Base-by-base conservation (phyloP, 2,888 invertebrate genomes). In the Callosobruchus maculatus region DNA sequence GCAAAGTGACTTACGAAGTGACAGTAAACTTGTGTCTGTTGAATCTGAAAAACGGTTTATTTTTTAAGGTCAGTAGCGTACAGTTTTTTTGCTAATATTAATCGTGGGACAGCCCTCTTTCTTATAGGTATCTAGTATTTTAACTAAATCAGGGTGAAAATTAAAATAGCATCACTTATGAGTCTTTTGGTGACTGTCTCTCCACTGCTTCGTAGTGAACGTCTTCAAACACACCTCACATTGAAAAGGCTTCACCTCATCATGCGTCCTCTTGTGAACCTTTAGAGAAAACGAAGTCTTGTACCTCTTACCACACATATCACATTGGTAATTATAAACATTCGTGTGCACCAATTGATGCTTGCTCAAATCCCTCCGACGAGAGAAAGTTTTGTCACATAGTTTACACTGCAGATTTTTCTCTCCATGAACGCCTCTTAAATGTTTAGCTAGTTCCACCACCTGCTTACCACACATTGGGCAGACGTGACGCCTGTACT, bases 251-350 rank as follows among this genome's bases (percentile, higher is more conserved):
- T 79, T 80, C 20, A 77, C 76, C n/a, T 70, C 77, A 5, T 79
- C 76, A 69, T 80, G 81, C 9, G 69, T 76, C 9, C 78, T 73
- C 75, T 74, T 77, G 71, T 81, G 82, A 22, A 81, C 80, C 72
- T 77, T 76, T 73, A 88, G 80, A 78, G 87, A 87, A 72, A 86
- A 85, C n/a, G 85, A 84, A 0, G 85, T 84, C 74, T 87, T 87
- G 74, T 90, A 90, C 0, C 82, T 84, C 75, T 89, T 89, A 74
- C 82, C 84, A 77, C 89, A 89, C 72, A 85, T 88, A 73, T 81
- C 82, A 75, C 89, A 89, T 20, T 88, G 87, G 72, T 85, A 84
- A 21, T 88, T 87, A 74, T 87, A 89, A 0, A 85, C 86, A 0
- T 87, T 86, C 72, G 85, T 88, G 71, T 89, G 89, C 22, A 79